A percentile compares a stretch with the other conserved stretches of the same genome.
Evolutionary conservation across 2,888 invertebrate species (phyloP).

Genomic region (Argyresthia albistria): DNA sequence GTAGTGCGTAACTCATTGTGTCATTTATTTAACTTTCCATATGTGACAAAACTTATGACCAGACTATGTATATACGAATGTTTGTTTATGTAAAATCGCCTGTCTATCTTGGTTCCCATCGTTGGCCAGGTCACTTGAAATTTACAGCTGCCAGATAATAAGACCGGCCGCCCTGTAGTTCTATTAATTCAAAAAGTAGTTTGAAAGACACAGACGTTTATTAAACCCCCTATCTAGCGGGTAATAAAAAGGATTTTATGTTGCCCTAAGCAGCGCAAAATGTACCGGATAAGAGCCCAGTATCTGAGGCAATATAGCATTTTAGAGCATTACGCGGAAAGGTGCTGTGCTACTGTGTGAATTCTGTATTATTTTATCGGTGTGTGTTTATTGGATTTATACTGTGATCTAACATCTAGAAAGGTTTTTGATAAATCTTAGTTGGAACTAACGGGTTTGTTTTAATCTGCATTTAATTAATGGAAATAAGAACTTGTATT

Average conservation of each 20-base stretch:
- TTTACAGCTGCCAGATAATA: not conserved
- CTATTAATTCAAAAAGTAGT: not conserved
- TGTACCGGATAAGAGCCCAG: slow-evolving; percentile 25
- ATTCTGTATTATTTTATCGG: not conserved
- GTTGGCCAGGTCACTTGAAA: not conserved
- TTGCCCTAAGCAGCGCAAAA: slow-evolving; percentile 26
- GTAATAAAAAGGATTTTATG: slow-evolving; percentile 35
- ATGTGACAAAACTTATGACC: too few species aligned
- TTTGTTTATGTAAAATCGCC: too few species aligned
- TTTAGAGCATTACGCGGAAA: not conserved
- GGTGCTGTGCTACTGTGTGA: not conserved
- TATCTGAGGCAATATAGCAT: slow-evolving; percentile 19
- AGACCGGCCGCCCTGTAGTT: not conserved
- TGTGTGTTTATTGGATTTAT: too few species aligned
- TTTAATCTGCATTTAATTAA: too few species aligned
- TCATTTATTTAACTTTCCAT: too few species aligned
- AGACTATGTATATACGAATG: too few species aligned
- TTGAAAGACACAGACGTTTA: not conserved
- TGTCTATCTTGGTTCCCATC: too few species aligned
- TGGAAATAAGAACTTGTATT: too few species aligned
- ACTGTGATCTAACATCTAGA: too few species aligned
- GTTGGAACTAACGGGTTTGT: too few species aligned
- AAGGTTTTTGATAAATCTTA: too few species aligned
- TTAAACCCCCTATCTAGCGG: not conserved
- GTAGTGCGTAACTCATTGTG: too few species aligned